Base-by-base conservation (phyloP, 1,140 invertebrate species). In the Drosophila mauritiana region DNA sequence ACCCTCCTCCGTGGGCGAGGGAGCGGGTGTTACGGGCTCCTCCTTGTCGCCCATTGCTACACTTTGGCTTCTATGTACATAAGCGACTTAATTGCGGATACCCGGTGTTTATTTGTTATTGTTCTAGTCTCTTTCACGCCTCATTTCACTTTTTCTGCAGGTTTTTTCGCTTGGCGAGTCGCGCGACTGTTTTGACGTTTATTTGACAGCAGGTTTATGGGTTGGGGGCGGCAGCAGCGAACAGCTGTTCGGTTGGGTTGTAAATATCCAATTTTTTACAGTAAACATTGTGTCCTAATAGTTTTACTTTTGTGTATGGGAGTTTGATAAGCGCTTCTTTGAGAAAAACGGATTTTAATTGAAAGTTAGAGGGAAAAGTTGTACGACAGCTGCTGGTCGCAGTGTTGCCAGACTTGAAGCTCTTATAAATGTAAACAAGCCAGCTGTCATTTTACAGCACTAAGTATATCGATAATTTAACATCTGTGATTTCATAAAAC, bases 1-100 rank as follows among this genome's bases (percentile, higher is more conserved):
- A 20, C 63, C 79, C 55, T 88, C 90, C 57, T 91, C 90, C 7
- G 80, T 91, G 2, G 90, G 90, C 36, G 90, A 91, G 40, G 90
- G 85, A 43, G 88, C 88, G n/a, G 88, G 88, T 11, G 89, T 91
- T 39, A 61, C 88, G 53, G 83, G 83, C 83, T 88, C 67, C 17
- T 82, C 73, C 49, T 78, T 78, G 42, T 88, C 80, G 49, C 62
- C 76, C 83, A 88, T 86, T 53, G 7, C 69, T 85, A 37, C 12
- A 58, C 31, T 6, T 20, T 42, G 12, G 15, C 40, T n/a, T 22
- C 17, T 31, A 7, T 64, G 43, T 25, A 65, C 77, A 85, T 76
- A 84, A 64, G 81, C 58, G 40, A 67, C 27, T 51, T 17, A 17
- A 51, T 49, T 51, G 37, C 27, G 42, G 42, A 11, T 27, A 17